A percentile compares a stretch with the other conserved stretches of the same genome.
phyloP scores from a whole-genome alignment of 2,797 vertebrate species.

The Brachyrhaphis roseni region DNA sequence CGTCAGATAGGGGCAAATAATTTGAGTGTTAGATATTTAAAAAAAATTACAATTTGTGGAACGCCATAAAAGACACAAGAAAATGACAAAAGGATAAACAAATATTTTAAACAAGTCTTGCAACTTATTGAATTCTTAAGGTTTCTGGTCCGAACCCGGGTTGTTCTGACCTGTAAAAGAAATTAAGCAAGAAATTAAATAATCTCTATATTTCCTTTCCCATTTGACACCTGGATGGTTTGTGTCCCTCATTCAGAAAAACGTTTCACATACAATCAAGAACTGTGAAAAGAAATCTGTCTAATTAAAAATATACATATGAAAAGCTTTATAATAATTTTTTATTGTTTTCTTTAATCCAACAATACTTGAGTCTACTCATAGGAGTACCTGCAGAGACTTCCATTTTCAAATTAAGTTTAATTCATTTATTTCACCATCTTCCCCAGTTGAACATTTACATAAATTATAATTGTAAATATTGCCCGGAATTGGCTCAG shows the following conservation, averaged over 20 bases:
- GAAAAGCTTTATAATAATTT: neutral
- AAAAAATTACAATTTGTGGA: too few species aligned
- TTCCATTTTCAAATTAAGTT: conserved; percentile 10
- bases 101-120: neutral
- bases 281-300: neutral
- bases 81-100: neutral
- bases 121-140: neutral
- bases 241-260: conserved; percentile 17
- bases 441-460: conserved; percentile 32
- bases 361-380: neutral
- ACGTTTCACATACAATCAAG: neutral
- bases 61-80: neutral
- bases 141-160: neutral
- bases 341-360: neutral
- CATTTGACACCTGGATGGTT: neutral
- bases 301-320: neutral
- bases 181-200: neutral
- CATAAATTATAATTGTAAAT: conserved; percentile 62
- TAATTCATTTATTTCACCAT: conserved; percentile 39
- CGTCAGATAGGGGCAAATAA: too few species aligned
- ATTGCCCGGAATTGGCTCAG: conserved; percentile 39
- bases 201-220: neutral
- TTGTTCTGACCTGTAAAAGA: neutral
- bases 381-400: conserved; percentile 34
- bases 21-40: too few species aligned